Evolutionary conservation across 2,797 vertebrate species (phyloP).

Genomic region (Lacerta bilineata): DNA sequence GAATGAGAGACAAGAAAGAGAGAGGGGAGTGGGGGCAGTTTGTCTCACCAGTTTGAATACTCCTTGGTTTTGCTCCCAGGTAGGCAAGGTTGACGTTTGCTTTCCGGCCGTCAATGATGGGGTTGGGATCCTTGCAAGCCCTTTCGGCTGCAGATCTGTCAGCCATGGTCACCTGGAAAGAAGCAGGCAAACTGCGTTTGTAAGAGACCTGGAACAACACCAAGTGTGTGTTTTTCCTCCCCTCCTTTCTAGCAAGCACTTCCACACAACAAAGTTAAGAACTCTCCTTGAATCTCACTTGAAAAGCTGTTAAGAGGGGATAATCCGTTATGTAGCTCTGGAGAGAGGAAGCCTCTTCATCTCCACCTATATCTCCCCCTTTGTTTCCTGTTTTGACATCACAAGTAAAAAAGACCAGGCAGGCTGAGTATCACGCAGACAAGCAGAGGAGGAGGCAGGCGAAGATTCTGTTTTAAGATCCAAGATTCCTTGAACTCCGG

Average conservation of each 20-base stretch:
- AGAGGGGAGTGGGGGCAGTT: neutral
- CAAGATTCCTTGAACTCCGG: fast-evolving
- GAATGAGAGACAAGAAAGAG: neutral
- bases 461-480: neutral
- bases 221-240: neutral
- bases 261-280: neutral
- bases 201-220: slow-evolving; percentile 27
- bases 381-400: slow-evolving; percentile 1
- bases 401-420: neutral
- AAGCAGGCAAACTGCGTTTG: slow-evolving; percentile 57
- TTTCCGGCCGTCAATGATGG: slow-evolving; percentile 97
- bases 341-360: neutral
- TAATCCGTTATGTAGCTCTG: neutral
- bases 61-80: slow-evolving; percentile 95
- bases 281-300: neutral
- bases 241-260: neutral
- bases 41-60: slow-evolving; percentile 92
- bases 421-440: neutral
- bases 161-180: slow-evolving; percentile 93
- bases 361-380: neutral
- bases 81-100: slow-evolving; percentile 98
- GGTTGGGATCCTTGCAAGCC: slow-evolving; percentile 97
- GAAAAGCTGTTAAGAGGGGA: neutral
- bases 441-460: fast-evolving
- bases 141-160: slow-evolving; percentile 92